A percentile compares a stretch with the other conserved stretches of the same genome.
Conservation (phyloP, 2,888 invertebrate genomes). For the Lasioglossum lativentre region DNA sequence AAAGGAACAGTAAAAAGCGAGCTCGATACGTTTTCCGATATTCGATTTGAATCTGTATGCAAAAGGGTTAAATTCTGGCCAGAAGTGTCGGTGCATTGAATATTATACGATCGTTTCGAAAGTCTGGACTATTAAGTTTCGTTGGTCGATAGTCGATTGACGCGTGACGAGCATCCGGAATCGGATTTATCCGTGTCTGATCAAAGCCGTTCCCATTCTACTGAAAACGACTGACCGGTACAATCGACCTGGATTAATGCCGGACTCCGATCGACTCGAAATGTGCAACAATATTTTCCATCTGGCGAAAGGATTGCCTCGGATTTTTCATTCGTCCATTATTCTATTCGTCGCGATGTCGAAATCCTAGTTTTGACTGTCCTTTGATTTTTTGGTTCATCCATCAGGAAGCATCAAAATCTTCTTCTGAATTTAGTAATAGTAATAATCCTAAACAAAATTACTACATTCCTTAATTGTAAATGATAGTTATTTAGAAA, state of each 20-base stretch:
- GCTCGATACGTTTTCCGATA: neutral
- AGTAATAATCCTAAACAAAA: neutral
- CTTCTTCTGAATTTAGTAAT: too few species aligned
- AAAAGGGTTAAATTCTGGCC: neutral
- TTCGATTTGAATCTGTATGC: neutral
- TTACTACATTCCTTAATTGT: neutral
- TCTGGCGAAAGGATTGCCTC: neutral
- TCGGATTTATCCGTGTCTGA: neutral
- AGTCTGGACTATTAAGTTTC: neutral
- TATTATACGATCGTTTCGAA: neutral
- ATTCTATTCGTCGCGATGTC: neutral
- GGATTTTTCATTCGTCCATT: neutral
- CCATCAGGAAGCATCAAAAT: neutral
- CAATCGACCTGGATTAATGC: neutral
- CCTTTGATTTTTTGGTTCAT: neutral
- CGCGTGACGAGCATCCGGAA: neutral
- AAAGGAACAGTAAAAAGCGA: too few species aligned
- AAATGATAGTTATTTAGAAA: too few species aligned
- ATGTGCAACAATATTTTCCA: neutral
- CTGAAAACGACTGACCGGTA: neutral
- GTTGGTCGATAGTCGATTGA: neutral
- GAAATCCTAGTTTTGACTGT: neutral
- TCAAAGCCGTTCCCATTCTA: neutral
- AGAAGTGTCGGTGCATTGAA: neutral
- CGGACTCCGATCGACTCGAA: neutral